phyloP scores from a whole-genome alignment of 2,797 vertebrate genomes.

The Platalea minor region DNA sequence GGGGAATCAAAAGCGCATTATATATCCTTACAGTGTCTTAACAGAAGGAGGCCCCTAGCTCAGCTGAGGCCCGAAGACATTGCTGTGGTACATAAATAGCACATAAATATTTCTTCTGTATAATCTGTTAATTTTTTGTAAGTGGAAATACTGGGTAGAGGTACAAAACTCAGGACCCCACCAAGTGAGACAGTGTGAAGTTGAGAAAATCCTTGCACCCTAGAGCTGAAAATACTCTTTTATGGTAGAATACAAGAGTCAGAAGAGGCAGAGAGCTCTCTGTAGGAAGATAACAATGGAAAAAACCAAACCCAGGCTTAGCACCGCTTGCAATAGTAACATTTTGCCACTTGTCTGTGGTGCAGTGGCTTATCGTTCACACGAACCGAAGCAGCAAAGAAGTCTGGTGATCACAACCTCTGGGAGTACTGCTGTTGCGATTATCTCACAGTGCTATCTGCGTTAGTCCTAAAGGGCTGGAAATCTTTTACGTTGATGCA shows the following conservation, averaged over 20 bases:
- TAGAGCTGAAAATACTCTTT: neutral
- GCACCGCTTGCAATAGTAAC: neutral
- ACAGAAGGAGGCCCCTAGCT: neutral
- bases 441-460: slow-evolving; percentile 1
- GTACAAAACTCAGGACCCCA: neutral
- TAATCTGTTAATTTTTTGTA: neutral
- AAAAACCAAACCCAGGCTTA: neutral
- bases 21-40: neutral
- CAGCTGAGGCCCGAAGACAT: neutral
- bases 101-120: neutral
- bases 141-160: neutral
- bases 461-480: neutral
- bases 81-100: neutral
- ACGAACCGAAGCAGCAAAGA: neutral
- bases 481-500: slow-evolving; percentile 1
- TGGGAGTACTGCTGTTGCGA: neutral
- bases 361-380: neutral
- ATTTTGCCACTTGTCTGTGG: neutral
- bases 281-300: neutral
- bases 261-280: neutral
- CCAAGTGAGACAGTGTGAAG: neutral
- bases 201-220: neutral
- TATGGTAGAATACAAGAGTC: neutral
- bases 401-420: neutral
- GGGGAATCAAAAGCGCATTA: neutral